A percentile compares a stretch with the other conserved stretches of the same genome.
Evolutionary conservation across 1,140 invertebrate species (phyloP).

Genomic region (Ridgeia piscesae): DNA sequence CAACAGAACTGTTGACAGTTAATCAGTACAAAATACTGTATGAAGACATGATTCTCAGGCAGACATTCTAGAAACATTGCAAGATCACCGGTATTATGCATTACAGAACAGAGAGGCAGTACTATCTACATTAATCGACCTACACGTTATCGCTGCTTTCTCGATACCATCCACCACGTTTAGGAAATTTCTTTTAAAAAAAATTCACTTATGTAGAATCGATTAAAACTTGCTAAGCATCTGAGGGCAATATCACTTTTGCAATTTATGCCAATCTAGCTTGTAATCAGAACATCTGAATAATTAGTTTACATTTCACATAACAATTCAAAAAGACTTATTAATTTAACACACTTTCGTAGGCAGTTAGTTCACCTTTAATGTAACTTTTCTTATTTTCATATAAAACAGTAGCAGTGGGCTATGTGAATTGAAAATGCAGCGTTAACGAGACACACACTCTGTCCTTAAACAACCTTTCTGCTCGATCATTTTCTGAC

Average conservation of each 20-base stretch:
- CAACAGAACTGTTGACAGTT: background rate
- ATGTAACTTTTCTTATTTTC: too few relatives aligned
- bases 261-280: too few relatives aligned
- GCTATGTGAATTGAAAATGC: background rate
- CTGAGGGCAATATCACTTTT: too few relatives aligned
- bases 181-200: background rate
- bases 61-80: background rate
- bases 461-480: background rate
- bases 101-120: background rate
- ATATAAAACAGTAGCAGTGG: too few relatives aligned
- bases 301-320: too few relatives aligned
- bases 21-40: background rate
- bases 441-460: background rate
- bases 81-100: conserved; percentile 1
- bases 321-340: too few relatives aligned
- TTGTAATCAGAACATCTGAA: too few relatives aligned
- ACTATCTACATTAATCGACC: background rate
- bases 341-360: too few relatives aligned
- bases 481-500: background rate
- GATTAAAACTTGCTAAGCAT: background rate
- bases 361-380: too few relatives aligned
- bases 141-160: background rate
- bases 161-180: background rate
- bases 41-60: background rate
- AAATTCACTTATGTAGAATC: background rate